phyloP scores from a whole-genome alignment of 2,797 vertebrate species.

The Hemibagrus guttatus region DNA sequence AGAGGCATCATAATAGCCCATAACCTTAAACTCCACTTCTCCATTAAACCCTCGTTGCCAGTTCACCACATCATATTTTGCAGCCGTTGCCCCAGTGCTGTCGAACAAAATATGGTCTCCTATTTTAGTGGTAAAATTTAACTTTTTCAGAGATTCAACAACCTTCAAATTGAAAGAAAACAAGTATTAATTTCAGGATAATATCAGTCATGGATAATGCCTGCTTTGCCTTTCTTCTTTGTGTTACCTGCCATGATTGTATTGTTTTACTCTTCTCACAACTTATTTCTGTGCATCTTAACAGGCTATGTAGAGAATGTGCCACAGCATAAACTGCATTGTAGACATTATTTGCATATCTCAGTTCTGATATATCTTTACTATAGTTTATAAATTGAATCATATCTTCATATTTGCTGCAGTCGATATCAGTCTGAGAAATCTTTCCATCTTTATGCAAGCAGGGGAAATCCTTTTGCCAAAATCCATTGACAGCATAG shows the following conservation, averaged over 20 bases:
- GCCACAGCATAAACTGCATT: constrained; percentile 74
- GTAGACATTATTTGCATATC: constrained; percentile 71
- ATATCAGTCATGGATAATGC: background rate
- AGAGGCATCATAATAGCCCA: constrained; percentile 73
- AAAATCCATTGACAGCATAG: constrained; percentile 67
- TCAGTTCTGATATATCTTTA: constrained; percentile 68
- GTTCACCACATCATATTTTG: constrained; percentile 74
- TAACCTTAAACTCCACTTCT: constrained; percentile 67
- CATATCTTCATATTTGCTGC: constrained; percentile 62
- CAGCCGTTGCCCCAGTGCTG: constrained; percentile 66
- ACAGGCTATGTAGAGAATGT: constrained; percentile 67
- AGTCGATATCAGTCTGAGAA: constrained; percentile 30
- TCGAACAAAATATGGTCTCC: constrained; percentile 74
- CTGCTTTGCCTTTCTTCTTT: background rate
- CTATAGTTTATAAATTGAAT: constrained; percentile 58
- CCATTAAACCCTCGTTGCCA: constrained; percentile 68
- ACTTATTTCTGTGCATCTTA: constrained; percentile 60
- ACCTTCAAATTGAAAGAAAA: constrained; percentile 57
- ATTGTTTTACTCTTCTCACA: constrained; percentile 63
- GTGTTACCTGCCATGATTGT: constrained; percentile 68
- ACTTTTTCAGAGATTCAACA: constrained; percentile 65
- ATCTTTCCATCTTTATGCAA: background rate
- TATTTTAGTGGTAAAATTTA: constrained; percentile 70
- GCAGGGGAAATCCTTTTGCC: constrained; percentile 66
- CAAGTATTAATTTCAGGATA: background rate